These are phyloP conservation scores for Tenebrosternarchus preto DNA, from an alignment of 2,113 vertebrate genomes.

Conservation along the genomic window DNA sequence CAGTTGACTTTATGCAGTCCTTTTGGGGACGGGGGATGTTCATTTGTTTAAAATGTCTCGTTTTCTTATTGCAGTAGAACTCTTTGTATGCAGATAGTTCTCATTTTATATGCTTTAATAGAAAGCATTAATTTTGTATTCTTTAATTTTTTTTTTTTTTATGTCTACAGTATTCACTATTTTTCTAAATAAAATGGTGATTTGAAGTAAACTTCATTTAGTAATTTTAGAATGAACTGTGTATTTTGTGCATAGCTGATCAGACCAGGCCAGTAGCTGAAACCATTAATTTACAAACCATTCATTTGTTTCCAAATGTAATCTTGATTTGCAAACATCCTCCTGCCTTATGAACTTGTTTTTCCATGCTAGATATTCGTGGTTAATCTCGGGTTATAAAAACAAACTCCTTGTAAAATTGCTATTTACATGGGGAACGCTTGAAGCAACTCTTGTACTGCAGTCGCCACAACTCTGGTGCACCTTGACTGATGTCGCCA, in stretches of 20 bases:
- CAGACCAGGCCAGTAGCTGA: not conserved
- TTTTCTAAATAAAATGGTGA: not conserved
- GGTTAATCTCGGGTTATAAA: not conserved
- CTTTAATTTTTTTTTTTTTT: not conserved
- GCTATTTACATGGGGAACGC: conserved; percentile 1
- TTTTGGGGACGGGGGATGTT: not conserved
- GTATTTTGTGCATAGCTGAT: not conserved
- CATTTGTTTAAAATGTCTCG: not conserved
- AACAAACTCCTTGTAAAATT: conserved; percentile 9
- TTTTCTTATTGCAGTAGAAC: not conserved
- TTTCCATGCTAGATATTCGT: too few species aligned
- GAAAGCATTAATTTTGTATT: conserved; percentile 9
- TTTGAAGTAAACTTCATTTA: not conserved
- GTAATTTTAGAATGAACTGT: too few species aligned
- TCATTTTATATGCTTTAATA: conserved; percentile 33
- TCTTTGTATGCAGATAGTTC: too few species aligned
- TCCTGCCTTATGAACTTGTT: too few species aligned
- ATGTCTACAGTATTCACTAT: not conserved
- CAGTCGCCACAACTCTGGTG: not conserved
- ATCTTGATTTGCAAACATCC: not conserved
- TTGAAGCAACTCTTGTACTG: conserved; percentile 1
- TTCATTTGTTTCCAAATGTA: not conserved
- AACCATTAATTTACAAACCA: not conserved
- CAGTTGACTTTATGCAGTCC: not conserved
- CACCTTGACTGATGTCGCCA: not conserved